Percentiles rank a stretch among this genome's conserved stretches.
Evolutionary conservation across 2,113 vertebrate species (phyloP).

Genomic region (Malaclemys terrapin): DNA sequence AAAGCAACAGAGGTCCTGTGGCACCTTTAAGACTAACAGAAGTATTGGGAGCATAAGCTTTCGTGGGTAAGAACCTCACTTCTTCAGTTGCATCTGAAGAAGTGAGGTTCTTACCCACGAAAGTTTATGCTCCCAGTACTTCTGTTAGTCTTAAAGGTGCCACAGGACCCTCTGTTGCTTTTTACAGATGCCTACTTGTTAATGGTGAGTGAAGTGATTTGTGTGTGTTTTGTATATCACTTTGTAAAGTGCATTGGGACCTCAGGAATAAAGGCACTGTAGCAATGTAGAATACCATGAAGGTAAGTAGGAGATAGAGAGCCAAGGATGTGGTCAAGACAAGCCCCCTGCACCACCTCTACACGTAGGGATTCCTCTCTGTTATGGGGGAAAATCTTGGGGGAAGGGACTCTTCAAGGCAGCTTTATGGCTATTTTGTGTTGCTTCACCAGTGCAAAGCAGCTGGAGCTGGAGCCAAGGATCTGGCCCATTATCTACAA

Average conservation of each 20-base stretch:
- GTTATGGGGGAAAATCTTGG: background rate
- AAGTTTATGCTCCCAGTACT: too few species aligned
- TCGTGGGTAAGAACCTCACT: too few species aligned
- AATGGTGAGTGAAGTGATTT: background rate
- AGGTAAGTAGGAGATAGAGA: background rate
- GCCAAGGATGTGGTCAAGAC: background rate
- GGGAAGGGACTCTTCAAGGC: background rate
- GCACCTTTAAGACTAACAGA: too few species aligned
- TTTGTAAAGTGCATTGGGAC: background rate
- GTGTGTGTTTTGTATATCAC: background rate
- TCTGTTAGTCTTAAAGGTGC: too few species aligned
- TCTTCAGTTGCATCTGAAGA: too few species aligned
- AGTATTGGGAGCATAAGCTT: too few species aligned
- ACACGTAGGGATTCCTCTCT: background rate
- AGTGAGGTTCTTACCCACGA: too few species aligned
- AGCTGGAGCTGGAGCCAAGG: background rate
- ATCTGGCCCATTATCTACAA: background rate
- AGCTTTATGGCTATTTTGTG: background rate
- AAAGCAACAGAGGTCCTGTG: too few species aligned
- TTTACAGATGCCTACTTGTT: background rate
- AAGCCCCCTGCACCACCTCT: background rate
- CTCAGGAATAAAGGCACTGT: background rate
- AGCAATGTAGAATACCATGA: background rate
- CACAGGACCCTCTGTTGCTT: too few species aligned
- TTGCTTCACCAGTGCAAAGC: background rate